Evolutionary conservation across 2,888 invertebrate genomes (phyloP).

Genomic region (Punctoribates punctum): DNA sequence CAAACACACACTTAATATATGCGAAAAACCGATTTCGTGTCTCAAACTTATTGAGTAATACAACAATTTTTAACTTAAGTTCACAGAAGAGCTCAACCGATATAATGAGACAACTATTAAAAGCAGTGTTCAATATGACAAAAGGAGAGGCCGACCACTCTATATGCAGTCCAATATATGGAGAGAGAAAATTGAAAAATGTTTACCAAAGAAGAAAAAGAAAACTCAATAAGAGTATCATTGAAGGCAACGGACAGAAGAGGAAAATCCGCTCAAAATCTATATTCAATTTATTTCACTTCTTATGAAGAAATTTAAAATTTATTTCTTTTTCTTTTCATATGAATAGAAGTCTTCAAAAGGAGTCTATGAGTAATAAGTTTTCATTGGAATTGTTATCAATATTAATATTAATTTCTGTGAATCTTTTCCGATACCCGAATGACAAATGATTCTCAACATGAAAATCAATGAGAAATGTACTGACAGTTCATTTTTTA

Average conservation of each 20-base stretch:
- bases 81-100: not conserved
- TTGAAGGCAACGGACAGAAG: not conserved
- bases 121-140: not conserved
- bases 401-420: constrained; percentile 27
- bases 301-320: not conserved
- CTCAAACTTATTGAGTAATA: constrained; percentile 4
- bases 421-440: constrained; percentile 11
- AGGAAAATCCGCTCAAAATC: not conserved
- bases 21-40: not conserved
- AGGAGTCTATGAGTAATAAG: not conserved
- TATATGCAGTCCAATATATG: too few relatives aligned
- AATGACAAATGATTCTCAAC: constrained; percentile 23
- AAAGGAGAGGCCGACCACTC: too few relatives aligned
- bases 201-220: not conserved
- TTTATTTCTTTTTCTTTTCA: not conserved
- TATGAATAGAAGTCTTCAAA: not conserved
- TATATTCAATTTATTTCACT: not conserved
- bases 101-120: constrained; percentile 22
- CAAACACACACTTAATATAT: not conserved
- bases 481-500: constrained; percentile 29
- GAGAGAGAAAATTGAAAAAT: not conserved
- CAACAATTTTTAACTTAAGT: constrained; percentile 20
- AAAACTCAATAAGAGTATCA: not conserved
- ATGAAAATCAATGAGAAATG: constrained; percentile 30
- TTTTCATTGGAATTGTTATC: not conserved